A percentile compares a stretch with the other conserved stretches of the same genome.
These are phyloP conservation scores for Poeciliopsis turneri DNA, from an alignment of 2,797 vertebrate species.

Conservation along the genomic window DNA sequence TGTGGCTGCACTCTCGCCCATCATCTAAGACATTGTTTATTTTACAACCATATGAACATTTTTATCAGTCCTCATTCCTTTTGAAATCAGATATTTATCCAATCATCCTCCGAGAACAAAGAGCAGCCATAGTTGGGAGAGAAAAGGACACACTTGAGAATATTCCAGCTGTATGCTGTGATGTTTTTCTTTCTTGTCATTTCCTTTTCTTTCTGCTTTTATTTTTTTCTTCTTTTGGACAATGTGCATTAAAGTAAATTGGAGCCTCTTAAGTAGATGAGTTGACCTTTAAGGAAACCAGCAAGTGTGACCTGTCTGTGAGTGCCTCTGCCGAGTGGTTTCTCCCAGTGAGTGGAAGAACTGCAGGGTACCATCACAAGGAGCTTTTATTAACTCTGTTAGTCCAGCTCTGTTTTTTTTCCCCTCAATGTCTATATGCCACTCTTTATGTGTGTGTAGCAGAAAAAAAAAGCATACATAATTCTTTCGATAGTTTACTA, in stretches of 20 bases:
- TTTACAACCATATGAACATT: constrained; percentile 35
- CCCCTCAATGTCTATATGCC: constrained; percentile 1
- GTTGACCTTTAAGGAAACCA: constrained; percentile 87
- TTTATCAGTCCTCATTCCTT: constrained; percentile 40
- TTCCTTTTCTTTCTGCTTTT: constrained; percentile 44
- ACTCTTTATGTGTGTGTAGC: constrained; percentile 10
- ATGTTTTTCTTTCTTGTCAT: constrained; percentile 58
- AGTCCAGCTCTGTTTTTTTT: constrained; percentile 14
- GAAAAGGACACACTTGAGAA: constrained; percentile 44
- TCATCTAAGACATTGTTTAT: constrained; percentile 51
- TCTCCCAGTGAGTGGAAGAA: constrained; percentile 74
- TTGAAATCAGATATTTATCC: constrained; percentile 47
- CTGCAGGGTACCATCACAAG: constrained; percentile 68
- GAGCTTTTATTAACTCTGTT: constrained; percentile 71
- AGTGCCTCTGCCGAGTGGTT: constrained; percentile 77
- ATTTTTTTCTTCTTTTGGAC: constrained; percentile 61
- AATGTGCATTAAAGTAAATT: constrained; percentile 84
- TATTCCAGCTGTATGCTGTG: constrained; percentile 46
- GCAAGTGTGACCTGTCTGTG: constrained; percentile 83
- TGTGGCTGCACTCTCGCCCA: constrained; percentile 49
- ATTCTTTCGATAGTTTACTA: constrained; percentile 13
- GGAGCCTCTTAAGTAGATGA: constrained; percentile 84
- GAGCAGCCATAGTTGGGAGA: constrained; percentile 35
- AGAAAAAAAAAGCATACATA: constrained; percentile 9
- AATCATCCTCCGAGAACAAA: constrained; percentile 34